Base-by-base conservation (phyloP, 2,888 invertebrate genomes). In the Anagyrus pseudococci region DNA sequence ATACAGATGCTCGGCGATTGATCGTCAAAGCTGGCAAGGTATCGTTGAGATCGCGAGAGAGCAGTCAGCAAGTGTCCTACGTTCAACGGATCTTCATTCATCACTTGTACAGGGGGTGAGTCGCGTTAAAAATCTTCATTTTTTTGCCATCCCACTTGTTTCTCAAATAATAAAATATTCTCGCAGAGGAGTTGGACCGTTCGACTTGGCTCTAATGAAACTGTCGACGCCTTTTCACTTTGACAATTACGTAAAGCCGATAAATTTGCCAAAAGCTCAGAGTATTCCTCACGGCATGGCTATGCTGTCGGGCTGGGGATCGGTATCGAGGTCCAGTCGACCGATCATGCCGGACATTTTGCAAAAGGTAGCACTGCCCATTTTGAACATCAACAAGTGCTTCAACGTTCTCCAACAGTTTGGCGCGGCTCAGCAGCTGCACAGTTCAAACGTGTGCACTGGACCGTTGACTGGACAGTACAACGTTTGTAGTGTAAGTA, bases 141-240 rank as follows among this genome's bases (percentile, higher is more conserved):
- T 29, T 29, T 10, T 10, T 29, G 4, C 10, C 6, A 7, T 29
- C 29, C 10, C 29, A 7, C 29, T 29, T 7, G 4, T 7, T 44
- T 10, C 19, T 10, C 19, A 20, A 86, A 86, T 72, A 82, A 41
- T 17, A 33, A 44, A 43, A 64, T 67, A 61, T 71, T 70, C 2
- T 33, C 13, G 20, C 62, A 77, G 77, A 4, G 72, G 71, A 4
- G 77, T 78, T 22, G 77, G 72, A 17, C 80, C 81, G 20, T 81
- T 85, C 70, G 86, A 86, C 71, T 82, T 86, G 29, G 85, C 84
- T 40, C 68, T 86, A 2, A 68, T 86, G 20, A 78, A 76, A 53
- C 72, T 86, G 50, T 66, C 68, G 20, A 68, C 64, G 2, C 70
- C 75, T 1, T 72, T 83, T 50, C 66, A 53, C 1, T 73, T 77